These are phyloP conservation scores for Caenorhabditis inopinata DNA, from an alignment of 1,140 invertebrate species.

Conservation along the genomic window DNA sequence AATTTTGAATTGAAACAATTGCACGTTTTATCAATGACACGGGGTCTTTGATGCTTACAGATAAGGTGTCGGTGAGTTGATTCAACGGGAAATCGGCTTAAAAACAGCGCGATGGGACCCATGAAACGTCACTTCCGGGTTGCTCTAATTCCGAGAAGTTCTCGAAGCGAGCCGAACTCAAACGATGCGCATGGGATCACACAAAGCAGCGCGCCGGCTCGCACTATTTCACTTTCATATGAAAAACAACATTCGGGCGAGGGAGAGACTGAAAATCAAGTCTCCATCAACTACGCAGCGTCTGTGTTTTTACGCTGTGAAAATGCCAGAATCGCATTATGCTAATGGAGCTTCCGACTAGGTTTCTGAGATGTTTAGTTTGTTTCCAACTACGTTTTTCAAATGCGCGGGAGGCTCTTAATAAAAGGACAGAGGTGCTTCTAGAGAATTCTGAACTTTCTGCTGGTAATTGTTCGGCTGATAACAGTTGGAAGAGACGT, in stretches of 20 bases:
- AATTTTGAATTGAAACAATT: too few relatives aligned
- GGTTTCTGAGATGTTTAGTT: too few relatives aligned
- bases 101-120: background rate
- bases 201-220: too few relatives aligned
- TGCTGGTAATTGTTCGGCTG: too few relatives aligned
- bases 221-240: too few relatives aligned
- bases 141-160: background rate
- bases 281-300: background rate
- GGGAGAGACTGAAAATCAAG: background rate
- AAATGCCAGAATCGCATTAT: slow-evolving; percentile 1
- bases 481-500: too few relatives aligned
- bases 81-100: too few relatives aligned
- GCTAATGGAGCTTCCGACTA: slow-evolving; percentile 15
- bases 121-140: slow-evolving; percentile 1
- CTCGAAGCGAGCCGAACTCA: background rate
- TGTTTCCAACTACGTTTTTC: background rate
- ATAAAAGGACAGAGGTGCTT: too few relatives aligned
- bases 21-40: slow-evolving; percentile 9
- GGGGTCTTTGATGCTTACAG: too few relatives aligned
- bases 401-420: background rate
- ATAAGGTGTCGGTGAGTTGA: too few relatives aligned
- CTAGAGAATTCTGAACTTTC: too few relatives aligned
- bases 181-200: slow-evolving; percentile 1
- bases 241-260: too few relatives aligned
- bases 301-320: background rate